Base-by-base conservation (phyloP, 1,140 invertebrate species). In the Trichomalopsis sarcophagae region DNA sequence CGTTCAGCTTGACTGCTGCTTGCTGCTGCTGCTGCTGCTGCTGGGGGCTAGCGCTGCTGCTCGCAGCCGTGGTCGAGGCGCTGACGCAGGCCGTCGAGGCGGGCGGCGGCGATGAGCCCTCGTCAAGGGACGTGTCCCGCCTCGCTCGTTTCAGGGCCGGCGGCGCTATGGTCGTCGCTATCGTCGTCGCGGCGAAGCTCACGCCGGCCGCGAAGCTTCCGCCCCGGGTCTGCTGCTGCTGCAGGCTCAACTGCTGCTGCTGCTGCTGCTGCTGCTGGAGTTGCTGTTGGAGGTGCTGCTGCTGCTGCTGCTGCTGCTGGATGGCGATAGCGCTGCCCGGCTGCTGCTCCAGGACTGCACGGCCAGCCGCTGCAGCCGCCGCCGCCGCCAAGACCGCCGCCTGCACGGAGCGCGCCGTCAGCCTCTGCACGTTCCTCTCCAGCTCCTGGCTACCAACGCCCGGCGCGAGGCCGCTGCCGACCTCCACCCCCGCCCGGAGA, bases 121-220 rank as follows among this genome's bases (percentile, higher is more conserved):
- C 71, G 69, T 50, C 81, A 30, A 91, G 90, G 86, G 91, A 91
- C 91, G 92, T 92, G 89, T 94, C 94, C 93, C 94, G 93, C 91
- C 94, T 93, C 91, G 94, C 92, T 89, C 94, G 94, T 92, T 94
- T 95, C 89, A 94, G 92, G 89, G 93, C 92, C 92, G 92, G 92
- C 89, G 92, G 92, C 92, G 92, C 93, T 93, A 93, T 93, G 92
- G 91, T 92, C 92, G 92, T 90, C 90, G 91, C 92, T 88, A 89
- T 88, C 89, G 89, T 90, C 88, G 90, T 90, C 90, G 90, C 90
- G 88, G 87, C 87, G 88, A 83, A 86, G 86, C 87, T 87, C 79
- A 47, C 62, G 77, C 83, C 74, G 5, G 84, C 80, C 47, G 80
- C 84, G 79, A 81, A 81, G 79, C 79, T 81, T 14, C 75, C 82